Base-by-base conservation (phyloP, 2,888 invertebrate genomes). In the Polydrusus cervinus region DNA sequence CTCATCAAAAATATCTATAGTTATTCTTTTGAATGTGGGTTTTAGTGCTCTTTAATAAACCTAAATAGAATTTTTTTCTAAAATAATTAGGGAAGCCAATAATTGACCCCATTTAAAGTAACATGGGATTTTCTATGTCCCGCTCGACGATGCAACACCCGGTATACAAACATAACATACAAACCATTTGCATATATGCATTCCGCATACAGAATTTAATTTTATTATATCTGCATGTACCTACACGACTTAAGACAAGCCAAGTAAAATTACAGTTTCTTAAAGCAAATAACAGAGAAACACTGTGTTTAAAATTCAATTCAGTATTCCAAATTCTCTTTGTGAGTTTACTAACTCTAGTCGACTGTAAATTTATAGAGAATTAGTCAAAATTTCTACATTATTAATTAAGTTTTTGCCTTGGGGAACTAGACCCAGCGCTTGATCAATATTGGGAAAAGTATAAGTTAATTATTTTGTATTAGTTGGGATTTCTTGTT, bases 261-360 rank as follows among this genome's bases (percentile, higher is more conserved):
- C 43, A 57, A 55, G 57, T 61, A 66, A 61, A 72, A 72, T 72
- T 72, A 67, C 61, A 60, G 67, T 53, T 67, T 67, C 67, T 72
- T 72, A 61, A 55, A 51, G 61, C 72, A 67, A 72, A 72, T 61
- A 72, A 67, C 67, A 45, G 61, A 72, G 66, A 43, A 67, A 72
- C 49, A 71, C 40, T 55, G 61, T 65, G 69, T 65, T 72, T 76
- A 76, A 76, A 76, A 76, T 74, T 74, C 68, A 74, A 70, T 74
- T 74, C 51, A 49, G 70, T 51, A 70, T 74, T 74, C 51, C 70
- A 53, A 40, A 71, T 75, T 75, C 75, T 61, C 71, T 75, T 68
- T 74, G 74, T 64, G 55, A 68, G 68, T 68, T 74, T 62, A 64
- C 65, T 62, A 45, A 68, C 68, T 68, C 73, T 68, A 62, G 68